A percentile compares a stretch with the other conserved stretches of the same genome.
These are phyloP conservation scores for Pipra filicauda DNA, from an alignment of 2,113 vertebrate genomes.

Conservation along the genomic window DNA sequence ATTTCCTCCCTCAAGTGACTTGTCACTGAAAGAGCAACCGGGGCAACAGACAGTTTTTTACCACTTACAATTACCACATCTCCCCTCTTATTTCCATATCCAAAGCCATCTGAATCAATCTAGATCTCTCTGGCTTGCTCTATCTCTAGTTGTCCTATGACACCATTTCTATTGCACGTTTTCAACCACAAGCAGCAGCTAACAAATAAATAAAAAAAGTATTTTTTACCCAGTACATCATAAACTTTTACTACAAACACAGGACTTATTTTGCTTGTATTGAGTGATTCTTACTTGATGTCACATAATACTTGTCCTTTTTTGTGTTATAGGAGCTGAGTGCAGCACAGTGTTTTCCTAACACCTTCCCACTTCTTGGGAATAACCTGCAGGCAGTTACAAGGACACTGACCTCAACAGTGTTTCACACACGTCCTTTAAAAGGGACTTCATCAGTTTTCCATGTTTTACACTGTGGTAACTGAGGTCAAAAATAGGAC, in stretches of 20 bases:
- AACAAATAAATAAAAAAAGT: neutral
- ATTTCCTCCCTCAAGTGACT: neutral
- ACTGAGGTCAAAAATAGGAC: neutral
- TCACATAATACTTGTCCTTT: neutral
- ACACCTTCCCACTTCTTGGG: neutral
- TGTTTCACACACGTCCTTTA: accelerated
- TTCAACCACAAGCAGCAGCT: neutral
- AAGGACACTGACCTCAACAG: neutral
- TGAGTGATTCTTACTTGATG: neutral
- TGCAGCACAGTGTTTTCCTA: neutral
- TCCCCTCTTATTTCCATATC: neutral
- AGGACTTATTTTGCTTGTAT: neutral
- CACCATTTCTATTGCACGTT: neutral
- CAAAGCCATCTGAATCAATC: neutral
- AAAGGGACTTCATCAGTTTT: neutral
- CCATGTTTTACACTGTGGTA: accelerated
- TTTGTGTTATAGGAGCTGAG: neutral
- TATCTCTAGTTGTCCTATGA: neutral
- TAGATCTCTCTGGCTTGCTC: neutral
- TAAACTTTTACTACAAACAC: neutral
- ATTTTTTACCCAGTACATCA: neutral
- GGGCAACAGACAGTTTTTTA: neutral
- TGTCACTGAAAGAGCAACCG: neutral
- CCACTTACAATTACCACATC: neutral
- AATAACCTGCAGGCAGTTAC: neutral